Conservation (phyloP, 2,113 vertebrate species). For the Gymnogyps californianus region DNA sequence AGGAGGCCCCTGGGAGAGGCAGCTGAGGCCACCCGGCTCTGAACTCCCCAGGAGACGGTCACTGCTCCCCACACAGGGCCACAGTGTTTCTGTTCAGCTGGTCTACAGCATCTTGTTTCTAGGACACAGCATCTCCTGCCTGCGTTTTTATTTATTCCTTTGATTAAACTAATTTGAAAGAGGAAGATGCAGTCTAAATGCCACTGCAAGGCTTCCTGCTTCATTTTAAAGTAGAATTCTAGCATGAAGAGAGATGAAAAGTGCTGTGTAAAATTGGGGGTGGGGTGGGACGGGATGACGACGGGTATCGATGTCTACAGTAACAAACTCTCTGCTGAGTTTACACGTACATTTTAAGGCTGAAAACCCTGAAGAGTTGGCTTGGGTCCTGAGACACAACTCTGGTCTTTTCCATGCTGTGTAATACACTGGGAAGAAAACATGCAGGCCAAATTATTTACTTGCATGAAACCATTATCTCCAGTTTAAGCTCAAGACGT, state of each 20-base stretch:
- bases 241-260: neutral
- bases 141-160: neutral
- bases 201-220: neutral
- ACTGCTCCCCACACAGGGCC: neutral
- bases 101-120: neutral
- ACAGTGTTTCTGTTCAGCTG: neutral
- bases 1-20: neutral
- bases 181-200: neutral
- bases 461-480: neutral
- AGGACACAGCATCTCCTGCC: neutral
- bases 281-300: too few relatives aligned
- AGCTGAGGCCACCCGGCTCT: neutral
- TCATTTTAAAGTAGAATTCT: neutral
- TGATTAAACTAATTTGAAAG: neutral
- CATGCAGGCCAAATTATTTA: neutral
- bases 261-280: neutral
- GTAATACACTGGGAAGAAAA: neutral
- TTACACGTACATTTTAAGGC: neutral
- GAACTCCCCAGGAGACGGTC: accelerated
- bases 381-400: neutral
- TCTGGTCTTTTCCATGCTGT: neutral
- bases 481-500: neutral
- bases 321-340: neutral
- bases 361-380: neutral
- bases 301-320: neutral